A percentile compares a stretch with the other conserved stretches of the same genome.
Conservation (phyloP, 2,113 vertebrate genomes). For the Danionella cerebrum region DNA sequence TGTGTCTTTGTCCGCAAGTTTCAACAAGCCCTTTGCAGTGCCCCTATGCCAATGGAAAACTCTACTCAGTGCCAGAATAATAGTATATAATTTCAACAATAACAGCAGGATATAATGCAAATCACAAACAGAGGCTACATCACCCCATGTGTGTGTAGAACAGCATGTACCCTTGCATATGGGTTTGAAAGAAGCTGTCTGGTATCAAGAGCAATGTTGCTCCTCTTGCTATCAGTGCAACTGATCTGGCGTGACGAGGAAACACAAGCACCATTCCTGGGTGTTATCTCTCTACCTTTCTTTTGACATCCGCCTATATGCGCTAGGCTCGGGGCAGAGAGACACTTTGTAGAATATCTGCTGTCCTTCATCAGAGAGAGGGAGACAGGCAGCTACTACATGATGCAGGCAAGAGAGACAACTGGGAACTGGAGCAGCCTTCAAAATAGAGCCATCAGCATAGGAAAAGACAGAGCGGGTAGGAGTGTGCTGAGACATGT, state of each 20-base stretch:
- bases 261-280: constrained; percentile 62
- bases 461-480: constrained; percentile 28
- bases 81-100: constrained; percentile 43
- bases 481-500: neutral
- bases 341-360: constrained; percentile 53
- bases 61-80: constrained; percentile 38
- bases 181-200: neutral
- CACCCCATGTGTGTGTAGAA: neutral
- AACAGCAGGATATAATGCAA: constrained; percentile 34
- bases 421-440: constrained; percentile 1
- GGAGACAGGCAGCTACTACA: constrained; percentile 15
- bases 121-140: constrained; percentile 18
- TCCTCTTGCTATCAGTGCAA: constrained; percentile 50
- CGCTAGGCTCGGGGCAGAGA: constrained; percentile 49
- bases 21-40: constrained; percentile 52
- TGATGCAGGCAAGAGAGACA: constrained; percentile 31
- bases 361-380: constrained; percentile 49
- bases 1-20: constrained; percentile 50
- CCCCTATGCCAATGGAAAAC: constrained; percentile 55
- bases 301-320: constrained; percentile 63
- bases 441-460: constrained; percentile 6
- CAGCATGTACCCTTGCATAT: neutral
- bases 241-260: constrained; percentile 61
- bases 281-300: constrained; percentile 59
- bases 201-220: neutral